Percentiles rank a stretch among this genome's conserved stretches.
phyloP scores from a whole-genome alignment of 2,113 vertebrate species.

The Chelonoidis abingdonii region DNA sequence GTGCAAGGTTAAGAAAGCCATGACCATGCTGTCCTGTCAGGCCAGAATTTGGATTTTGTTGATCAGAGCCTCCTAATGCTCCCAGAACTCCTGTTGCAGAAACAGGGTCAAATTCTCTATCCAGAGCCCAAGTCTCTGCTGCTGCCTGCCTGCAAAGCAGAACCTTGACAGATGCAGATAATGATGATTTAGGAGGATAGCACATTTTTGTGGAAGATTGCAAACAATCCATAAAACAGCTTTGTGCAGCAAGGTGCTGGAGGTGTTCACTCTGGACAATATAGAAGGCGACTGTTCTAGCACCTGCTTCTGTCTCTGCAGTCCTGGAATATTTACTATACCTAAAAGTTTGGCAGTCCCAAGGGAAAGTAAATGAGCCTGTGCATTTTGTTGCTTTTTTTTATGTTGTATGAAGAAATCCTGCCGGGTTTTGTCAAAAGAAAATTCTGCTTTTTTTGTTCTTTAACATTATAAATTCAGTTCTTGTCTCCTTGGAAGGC shows the following conservation, averaged over 20 bases:
- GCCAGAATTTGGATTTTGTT: neutral
- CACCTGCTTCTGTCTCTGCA: neutral
- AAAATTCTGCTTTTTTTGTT: neutral
- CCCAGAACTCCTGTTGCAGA: neutral
- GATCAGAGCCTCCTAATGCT: neutral
- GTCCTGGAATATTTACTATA: neutral
- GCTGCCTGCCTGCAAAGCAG: neutral
- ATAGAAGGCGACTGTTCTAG: neutral
- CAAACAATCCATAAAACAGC: neutral
- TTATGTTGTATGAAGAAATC: neutral
- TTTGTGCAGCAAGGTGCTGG: neutral
- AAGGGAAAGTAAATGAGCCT: neutral
- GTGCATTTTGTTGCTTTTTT: neutral
- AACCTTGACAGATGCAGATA: neutral
- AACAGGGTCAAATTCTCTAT: neutral
- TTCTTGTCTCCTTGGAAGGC: too few relatives aligned
- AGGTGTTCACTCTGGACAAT: neutral
- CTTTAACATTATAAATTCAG: neutral
- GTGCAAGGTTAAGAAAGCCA: neutral
- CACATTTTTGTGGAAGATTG: neutral
- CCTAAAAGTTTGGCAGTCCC: neutral
- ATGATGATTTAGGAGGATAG: neutral
- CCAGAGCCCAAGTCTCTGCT: neutral
- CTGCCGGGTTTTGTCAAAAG: neutral
- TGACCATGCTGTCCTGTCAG: neutral